Evolutionary conservation across 1,140 invertebrate genomes (phyloP).

Genomic region (Drosophila ananassae): DNA sequence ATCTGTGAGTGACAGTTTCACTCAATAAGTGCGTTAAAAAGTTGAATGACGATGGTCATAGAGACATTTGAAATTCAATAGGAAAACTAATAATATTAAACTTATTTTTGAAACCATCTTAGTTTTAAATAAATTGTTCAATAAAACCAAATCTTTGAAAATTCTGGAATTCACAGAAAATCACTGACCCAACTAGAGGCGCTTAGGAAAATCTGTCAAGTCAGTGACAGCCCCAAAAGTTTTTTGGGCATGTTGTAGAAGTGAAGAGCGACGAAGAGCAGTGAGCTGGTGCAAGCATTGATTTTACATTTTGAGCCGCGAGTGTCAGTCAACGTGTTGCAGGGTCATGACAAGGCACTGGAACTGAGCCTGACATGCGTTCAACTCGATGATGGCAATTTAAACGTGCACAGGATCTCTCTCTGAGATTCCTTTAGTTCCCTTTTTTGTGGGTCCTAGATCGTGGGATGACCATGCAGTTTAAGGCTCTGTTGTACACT

Average conservation of each 20-base stretch:
- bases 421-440: neutral
- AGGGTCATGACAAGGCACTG: conserved; percentile 50
- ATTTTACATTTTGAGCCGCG: conserved; percentile 68
- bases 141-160: neutral
- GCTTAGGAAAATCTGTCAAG: conserved; percentile 60
- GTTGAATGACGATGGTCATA: neutral
- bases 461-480: conserved; percentile 37
- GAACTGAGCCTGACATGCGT: conserved; percentile 67
- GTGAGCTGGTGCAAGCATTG: conserved; percentile 47
- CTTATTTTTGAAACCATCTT: neutral
- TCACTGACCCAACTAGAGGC: conserved; percentile 13
- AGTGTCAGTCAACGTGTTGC: conserved; percentile 72
- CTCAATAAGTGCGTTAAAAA: neutral
- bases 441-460: conserved; percentile 2
- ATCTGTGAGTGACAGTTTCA: conserved; percentile 4
- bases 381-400: conserved; percentile 77
- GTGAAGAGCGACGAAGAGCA: neutral
- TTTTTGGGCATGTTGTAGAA: conserved; percentile 1
- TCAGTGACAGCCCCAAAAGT: conserved; percentile 29
- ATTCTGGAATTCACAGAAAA: conserved; percentile 1
- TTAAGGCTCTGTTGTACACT: conserved; percentile 18
- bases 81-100: neutral
- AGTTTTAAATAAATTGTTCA: neutral
- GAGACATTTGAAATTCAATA: neutral
- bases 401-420: conserved; percentile 55